Evolutionary conservation across 2,797 vertebrate genomes (phyloP), one percentile per base, ranked within the genome.

Genomic region (Pipistrellus pipistrellus): DNA sequence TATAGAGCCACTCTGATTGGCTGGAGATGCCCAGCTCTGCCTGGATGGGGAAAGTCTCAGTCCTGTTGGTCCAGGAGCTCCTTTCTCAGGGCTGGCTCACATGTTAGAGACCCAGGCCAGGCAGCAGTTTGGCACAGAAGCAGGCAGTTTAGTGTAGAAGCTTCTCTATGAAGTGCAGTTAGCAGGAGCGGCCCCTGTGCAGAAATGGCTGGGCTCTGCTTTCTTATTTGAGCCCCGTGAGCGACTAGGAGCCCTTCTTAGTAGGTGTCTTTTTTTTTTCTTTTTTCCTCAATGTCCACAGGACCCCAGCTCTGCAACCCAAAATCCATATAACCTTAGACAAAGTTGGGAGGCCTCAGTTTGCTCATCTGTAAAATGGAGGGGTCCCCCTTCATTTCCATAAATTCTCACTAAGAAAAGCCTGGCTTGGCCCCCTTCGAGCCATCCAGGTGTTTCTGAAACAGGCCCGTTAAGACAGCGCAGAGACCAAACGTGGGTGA

Each of bases 361-460:
- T 86, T 46, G 20, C 35, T 20, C 59, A 35, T 30, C 62, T 57
- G n/a, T 57, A 72, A 88, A 73, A 83, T 7, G n/a, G 83, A 53
- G 55, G 21, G 23, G 21, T 0, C 51, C 3, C 4, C 38, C 44
- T 96, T 84, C 10, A 13, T 57, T 27, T 44, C 27, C 57, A 38
- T 17, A 59, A 32, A 13, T 55, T 69, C 73, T 95, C 23, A 51
- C 32, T 81, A 71, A 89, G 66, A 25, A 53, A 66, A 85, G 48
- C n/a, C 30, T 13, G 15, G 10, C 12, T 11, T 69, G 46, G n/a
- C 62, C 82, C 87, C 68, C 27, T 76, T 78, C 64, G 8, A 64
- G 41, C 32, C 75, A 84, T 68, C 71, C 94, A 95, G 88, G 83
- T 92, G 94, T 93, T 92, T 92, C 88, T 44, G 41, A 35, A 83